A percentile compares a stretch with the other conserved stretches of the same genome.
phyloP scores from a whole-genome alignment of 2,888 invertebrate species.

The Dryomyza anilis region DNA sequence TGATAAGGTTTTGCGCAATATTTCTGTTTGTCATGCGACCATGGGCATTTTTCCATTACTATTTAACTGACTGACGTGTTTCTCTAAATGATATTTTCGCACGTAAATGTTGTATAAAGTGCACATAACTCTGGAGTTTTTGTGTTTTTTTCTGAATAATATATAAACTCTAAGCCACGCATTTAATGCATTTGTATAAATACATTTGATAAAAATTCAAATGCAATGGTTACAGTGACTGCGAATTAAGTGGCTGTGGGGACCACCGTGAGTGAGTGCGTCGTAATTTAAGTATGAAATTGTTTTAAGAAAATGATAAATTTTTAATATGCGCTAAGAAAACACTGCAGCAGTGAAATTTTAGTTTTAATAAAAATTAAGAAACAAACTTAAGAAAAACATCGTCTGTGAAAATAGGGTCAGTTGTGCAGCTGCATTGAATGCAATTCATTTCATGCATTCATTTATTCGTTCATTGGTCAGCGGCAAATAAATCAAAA shows the following conservation, averaged over 20 bases:
- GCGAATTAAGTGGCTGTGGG: too few relatives aligned
- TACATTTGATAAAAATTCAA: neutral
- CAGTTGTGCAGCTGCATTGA: constrained; percentile 23
- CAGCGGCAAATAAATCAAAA: constrained; percentile 47
- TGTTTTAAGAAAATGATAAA: too few relatives aligned
- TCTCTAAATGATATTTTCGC: constrained; percentile 40
- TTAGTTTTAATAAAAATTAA: neutral
- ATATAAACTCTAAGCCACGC: too few relatives aligned
- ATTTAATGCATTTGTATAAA: neutral
- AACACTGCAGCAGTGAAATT: neutral
- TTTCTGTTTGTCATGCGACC: constrained; percentile 11
- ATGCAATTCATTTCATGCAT: constrained; percentile 15
- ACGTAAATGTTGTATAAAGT: constrained; percentile 41
- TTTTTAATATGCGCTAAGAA: too few relatives aligned
- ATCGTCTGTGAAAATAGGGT: constrained; percentile 27
- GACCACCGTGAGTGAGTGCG: too few relatives aligned
- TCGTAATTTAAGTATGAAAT: too few relatives aligned
- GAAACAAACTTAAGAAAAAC: neutral
- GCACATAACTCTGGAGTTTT: constrained; percentile 30
- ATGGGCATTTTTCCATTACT: constrained; percentile 1
- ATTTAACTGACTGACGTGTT: constrained; percentile 33
- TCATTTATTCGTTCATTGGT: constrained; percentile 26
- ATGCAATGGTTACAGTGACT: too few relatives aligned
- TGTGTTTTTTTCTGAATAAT: too few relatives aligned
- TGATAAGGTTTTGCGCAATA: too few relatives aligned